These are phyloP conservation scores for Ispidina picta DNA, from an alignment of 2,797 vertebrate species.

Conservation along the genomic window DNA sequence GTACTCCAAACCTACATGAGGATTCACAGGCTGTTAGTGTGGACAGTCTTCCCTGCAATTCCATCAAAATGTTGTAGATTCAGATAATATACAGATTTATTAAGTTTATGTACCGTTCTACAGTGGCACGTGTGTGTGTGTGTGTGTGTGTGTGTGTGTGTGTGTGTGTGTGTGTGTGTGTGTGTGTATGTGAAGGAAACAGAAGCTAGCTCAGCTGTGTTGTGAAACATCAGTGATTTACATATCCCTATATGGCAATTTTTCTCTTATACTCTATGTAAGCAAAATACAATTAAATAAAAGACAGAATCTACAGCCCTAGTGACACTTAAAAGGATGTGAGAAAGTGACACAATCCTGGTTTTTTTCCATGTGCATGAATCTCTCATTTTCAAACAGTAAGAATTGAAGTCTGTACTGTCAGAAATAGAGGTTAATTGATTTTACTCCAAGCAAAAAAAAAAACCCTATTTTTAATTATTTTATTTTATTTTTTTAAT, in stretches of 20 bases:
- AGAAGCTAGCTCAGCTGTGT: background rate
- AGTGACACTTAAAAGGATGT: background rate
- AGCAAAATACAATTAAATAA: slow-evolving; percentile 63
- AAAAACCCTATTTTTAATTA: background rate
- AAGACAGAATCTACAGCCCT: slow-evolving; percentile 1
- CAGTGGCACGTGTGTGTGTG: background rate
- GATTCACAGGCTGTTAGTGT: slow-evolving; percentile 63
- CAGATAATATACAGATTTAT: slow-evolving; percentile 76
- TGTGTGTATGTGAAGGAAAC: background rate
- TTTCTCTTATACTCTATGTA: slow-evolving; percentile 55
- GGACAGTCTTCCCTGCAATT: slow-evolving; percentile 56
- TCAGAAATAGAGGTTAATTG: slow-evolving; percentile 22
- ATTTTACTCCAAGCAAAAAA: background rate
- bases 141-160: background rate
- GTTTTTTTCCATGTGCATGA: background rate
- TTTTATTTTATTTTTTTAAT: background rate
- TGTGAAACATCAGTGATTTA: slow-evolving; percentile 60
- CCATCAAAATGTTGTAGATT: slow-evolving; percentile 54
- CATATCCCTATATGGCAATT: slow-evolving; percentile 75
- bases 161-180: background rate
- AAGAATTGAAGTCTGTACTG: background rate
- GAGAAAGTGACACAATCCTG: background rate
- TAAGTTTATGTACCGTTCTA: slow-evolving; percentile 58
- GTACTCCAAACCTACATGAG: slow-evolving; percentile 59
- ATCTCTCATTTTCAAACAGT: background rate